phyloP scores from a whole-genome alignment of 2,797 vertebrate species.

The Helicolenus hilgendorfi region DNA sequence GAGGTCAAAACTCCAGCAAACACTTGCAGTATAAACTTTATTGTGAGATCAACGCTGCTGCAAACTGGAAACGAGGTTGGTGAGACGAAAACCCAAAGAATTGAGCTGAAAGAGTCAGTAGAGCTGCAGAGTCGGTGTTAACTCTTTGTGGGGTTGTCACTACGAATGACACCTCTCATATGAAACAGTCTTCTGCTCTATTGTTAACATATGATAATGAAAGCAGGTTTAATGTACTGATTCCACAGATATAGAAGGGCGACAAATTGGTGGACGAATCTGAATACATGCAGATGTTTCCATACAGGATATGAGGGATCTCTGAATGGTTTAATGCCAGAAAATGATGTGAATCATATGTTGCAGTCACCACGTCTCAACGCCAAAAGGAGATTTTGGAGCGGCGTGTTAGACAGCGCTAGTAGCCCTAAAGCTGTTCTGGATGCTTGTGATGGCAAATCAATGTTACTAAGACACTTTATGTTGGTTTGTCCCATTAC shows the following conservation, averaged over 20 bases:
- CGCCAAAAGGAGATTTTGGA: neutral
- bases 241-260: rapidly evolving
- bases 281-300: neutral
- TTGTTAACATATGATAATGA: neutral
- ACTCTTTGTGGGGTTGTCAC: no score
- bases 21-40: neutral
- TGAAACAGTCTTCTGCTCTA: neutral
- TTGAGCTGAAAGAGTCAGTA: neutral
- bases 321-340: neutral
- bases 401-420: rapidly evolving
- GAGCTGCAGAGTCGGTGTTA: neutral
- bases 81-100: neutral
- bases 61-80: neutral
- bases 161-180: no score
- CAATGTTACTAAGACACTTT: neutral
- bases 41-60: neutral
- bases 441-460: neutral
- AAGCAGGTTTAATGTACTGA: neutral
- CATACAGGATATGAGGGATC: neutral
- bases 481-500: neutral
- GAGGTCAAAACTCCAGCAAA: neutral
- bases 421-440: neutral
- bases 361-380: neutral
- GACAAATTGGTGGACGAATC: neutral
- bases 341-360: no score